These are phyloP conservation scores for Drosophila mettleri DNA, from an alignment of 2,888 invertebrate genomes.

Conservation along the genomic window DNA sequence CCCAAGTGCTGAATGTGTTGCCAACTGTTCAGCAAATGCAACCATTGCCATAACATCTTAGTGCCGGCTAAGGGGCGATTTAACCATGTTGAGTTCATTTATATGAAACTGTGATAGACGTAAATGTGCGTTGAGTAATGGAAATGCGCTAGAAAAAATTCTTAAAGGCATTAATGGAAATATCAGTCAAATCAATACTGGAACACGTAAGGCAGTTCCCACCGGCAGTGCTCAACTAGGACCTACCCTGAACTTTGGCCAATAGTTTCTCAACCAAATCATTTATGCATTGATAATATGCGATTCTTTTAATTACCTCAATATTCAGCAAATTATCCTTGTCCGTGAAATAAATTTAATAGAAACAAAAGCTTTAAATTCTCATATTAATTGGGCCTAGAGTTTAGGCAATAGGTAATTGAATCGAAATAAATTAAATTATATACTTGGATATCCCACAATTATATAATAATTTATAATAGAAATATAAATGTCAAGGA, in stretches of 20 bases:
- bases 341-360: no score
- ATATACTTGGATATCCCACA: no score
- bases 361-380: no score
- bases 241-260: background rate
- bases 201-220: background rate
- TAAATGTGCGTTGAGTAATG: background rate
- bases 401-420: no score
- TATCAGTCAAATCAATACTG: background rate
- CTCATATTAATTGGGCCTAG: no score
- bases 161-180: background rate
- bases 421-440: no score
- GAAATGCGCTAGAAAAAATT: background rate
- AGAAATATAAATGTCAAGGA: no score
- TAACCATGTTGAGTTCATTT: conserved; percentile 22
- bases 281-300: no score
- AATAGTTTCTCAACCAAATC: no score
- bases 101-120: conserved; percentile 9
- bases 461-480: no score
- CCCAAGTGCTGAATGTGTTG: conserved; percentile 53
- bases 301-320: no score
- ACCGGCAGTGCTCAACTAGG: background rate
- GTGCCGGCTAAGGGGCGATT: conserved; percentile 12
- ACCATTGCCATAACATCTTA: conserved; percentile 36
- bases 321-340: no score
- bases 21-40: conserved; percentile 19